Evolutionary conservation across 2,888 invertebrate genomes (phyloP), one percentile per base, ranked within the genome.

Genomic region (Watsonalla cultraria): DNA sequence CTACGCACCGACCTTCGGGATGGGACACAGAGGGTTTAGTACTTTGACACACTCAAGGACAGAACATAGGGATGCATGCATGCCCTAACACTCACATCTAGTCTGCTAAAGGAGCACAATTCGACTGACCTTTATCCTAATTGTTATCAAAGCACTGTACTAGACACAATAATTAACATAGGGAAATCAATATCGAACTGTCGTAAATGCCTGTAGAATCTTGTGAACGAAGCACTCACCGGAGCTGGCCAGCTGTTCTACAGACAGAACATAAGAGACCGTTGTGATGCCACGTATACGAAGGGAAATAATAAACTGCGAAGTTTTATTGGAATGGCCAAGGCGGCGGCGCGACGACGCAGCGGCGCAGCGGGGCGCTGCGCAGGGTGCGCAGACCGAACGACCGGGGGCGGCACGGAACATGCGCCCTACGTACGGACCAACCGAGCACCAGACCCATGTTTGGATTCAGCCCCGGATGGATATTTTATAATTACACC

Each of bases 51-150:
- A 86, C 83, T 81, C 73, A 78, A 79, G 75, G 77, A 82, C 72
- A 74, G 64, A 68, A 84, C 82, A 86, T 75, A 85, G 74, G 82
- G 65, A 84, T 82, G 82, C 89, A 88, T 89, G 90, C 89, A 86
- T 82, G 80, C 80, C 85, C 82, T 86, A 83, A 78, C 78, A 70
- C 86, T 86, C 86, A 83, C 76, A 76, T 76, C 85, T 86, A 87
- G 69, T 78, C 72, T 70, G 65, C 85, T 84, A 86, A 74, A 64
- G 74, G 73, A 69, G 68, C 74, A 72, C 68, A 66, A 74, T 59
- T 73, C 60, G 62, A 68, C 69, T 75, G 73, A 72, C 75, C 65
- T 74, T 78, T 80, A 76, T 72, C 58, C 69, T 68, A 68, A 68
- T 68, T 11, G 69, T 80, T 70, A 80, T 82, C 82, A 81, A 86